Percentiles rank a stretch among this genome's conserved stretches.
These are phyloP conservation scores for Mixornis gularis DNA, from an alignment of 2,113 vertebrate species.

Conservation along the genomic window DNA sequence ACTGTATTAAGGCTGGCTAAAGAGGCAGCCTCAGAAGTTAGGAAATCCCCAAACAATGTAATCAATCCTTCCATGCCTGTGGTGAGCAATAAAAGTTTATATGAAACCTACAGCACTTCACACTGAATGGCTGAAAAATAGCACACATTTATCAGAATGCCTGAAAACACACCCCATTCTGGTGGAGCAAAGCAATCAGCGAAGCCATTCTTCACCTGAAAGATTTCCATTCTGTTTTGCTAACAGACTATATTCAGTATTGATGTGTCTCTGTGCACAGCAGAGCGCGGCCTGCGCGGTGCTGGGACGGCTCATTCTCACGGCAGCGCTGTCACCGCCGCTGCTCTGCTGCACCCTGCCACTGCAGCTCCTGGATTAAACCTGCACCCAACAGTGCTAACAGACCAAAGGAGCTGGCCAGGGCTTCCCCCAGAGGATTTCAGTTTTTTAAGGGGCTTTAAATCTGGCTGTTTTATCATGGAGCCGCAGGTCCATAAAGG, in stretches of 20 bases:
- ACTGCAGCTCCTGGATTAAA: neutral
- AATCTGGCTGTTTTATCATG: neutral
- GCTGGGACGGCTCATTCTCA: conserved; percentile 12
- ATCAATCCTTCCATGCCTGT: conserved; percentile 58
- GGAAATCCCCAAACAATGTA: conserved; percentile 53
- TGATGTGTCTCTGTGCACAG: conserved; percentile 13
- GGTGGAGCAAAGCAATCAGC: conserved; percentile 51
- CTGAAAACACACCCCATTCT: conserved; percentile 59
- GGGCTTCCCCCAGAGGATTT: neutral
- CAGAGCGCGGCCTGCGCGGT: neutral
- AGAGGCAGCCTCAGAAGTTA: conserved; percentile 35
- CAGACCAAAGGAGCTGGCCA: neutral
- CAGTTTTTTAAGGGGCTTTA: neutral
- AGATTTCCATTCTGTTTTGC: conserved; percentile 59
- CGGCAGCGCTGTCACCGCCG: neutral
- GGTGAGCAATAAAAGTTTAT: conserved; percentile 58
- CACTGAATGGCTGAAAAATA: conserved; percentile 56
- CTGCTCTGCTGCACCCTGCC: neutral
- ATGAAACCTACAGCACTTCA: conserved; percentile 53
- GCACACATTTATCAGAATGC: conserved; percentile 59
- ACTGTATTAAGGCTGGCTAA: neutral
- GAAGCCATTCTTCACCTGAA: conserved; percentile 56
- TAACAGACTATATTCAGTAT: conserved; percentile 40
- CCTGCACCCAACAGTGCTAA: neutral
- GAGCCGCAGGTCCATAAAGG: neutral